Evolutionary conservation across 2,113 vertebrate species (phyloP).

Genomic region (Caracal caracal): DNA sequence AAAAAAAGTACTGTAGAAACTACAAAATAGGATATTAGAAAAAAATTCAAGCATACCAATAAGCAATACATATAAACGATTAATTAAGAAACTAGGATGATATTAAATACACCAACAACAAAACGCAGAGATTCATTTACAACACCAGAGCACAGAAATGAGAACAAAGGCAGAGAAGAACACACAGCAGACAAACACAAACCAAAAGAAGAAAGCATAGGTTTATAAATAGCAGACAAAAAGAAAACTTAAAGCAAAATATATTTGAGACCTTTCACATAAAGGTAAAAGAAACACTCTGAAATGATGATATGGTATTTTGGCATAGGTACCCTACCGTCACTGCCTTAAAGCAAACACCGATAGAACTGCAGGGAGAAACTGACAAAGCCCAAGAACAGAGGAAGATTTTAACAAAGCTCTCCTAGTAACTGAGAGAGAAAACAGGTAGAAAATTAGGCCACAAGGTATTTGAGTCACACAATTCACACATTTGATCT

Average conservation of each 20-base stretch:
- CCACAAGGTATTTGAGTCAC: not conserved
- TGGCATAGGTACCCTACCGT: not conserved
- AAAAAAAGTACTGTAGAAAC: not conserved
- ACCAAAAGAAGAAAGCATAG: not conserved
- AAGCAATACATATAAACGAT: slow-evolving; percentile 10
- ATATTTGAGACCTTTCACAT: not conserved
- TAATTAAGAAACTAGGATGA: slow-evolving; percentile 1
- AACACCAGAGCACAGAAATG: slow-evolving; percentile 6
- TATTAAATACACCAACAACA: slow-evolving; percentile 34
- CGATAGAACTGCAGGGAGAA: not conserved
- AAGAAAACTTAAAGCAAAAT: slow-evolving; percentile 11
- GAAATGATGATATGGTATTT: slow-evolving; percentile 6
- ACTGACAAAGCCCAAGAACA: not conserved
- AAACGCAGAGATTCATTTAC: not conserved
- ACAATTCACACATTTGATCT: not conserved
- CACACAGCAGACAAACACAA: not conserved
- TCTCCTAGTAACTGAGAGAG: not conserved
- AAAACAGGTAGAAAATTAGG: not conserved
- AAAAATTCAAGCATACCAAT: not conserved
- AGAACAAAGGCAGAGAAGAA: not conserved
- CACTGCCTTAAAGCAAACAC: not conserved
- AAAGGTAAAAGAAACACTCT: not conserved
- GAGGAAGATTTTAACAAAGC: not conserved
- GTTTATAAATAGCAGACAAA: not conserved
- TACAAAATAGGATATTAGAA: not conserved